Base-by-base conservation (phyloP, 2,113 vertebrate species). In the Sisor rabdophorus region DNA sequence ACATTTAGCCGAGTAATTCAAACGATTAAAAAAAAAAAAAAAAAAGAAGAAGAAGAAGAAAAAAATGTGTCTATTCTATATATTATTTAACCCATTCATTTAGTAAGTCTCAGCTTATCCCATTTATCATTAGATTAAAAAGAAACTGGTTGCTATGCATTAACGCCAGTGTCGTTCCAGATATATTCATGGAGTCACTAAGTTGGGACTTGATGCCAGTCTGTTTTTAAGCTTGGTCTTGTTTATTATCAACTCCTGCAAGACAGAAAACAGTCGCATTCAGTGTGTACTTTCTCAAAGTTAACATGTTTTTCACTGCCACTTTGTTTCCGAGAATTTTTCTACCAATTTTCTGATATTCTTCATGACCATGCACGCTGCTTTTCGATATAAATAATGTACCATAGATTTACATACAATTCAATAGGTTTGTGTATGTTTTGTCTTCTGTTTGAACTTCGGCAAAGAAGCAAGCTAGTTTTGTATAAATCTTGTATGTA, bases 291-390 rank as follows among this genome's bases (percentile, higher is more conserved):
- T 52, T 52, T 52, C 13, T 52, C 2, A 2, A 52, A 52, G 17
- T 16, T 16, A 68, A 60, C 73, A 73, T 73, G 44, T 79, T 75
- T 48, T 32, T 11, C 8, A 75, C 47, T 53, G 68, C 67, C 73
- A 79, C 80, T 76, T 82, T 82, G 54, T 76, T 76, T 75, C 44
- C 17, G 26, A 71, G 50, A 68, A n/a, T n/a, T n/a, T 79, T 76
- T 68, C 65, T 76, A 68, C 74, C 61, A n/a, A 56, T 73, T 71
- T 76, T 73, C 50, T 64, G 44, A 55, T 68, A 70, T 73, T 70
- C 47, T 76, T 73, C 78, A 77, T 69, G 74, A 77, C 74, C 81
- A 82, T 79, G 73, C 78, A 82, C 74, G 81, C 81, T 82, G 81
- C 81, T 82, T 82, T 44, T 82, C 56, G 36, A 69, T 79, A 76